A percentile compares a stretch with the other conserved stretches of the same genome.
These are phyloP conservation scores for Sminthurinus aureus DNA, from an alignment of 2,888 invertebrate genomes.

Conservation along the genomic window DNA sequence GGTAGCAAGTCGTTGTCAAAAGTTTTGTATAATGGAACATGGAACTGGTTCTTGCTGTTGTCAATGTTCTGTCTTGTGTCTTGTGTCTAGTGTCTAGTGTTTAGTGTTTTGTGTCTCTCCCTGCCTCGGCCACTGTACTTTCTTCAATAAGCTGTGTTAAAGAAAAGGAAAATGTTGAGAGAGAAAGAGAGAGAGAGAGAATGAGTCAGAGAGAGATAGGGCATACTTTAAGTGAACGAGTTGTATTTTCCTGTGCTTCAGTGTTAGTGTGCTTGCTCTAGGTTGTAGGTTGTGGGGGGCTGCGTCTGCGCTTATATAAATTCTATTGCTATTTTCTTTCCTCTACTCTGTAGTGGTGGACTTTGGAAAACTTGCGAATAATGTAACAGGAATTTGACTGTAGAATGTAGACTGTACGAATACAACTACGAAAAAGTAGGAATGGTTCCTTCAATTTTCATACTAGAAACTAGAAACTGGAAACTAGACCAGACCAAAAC, in stretches of 20 bases:
- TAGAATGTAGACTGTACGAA: too few species aligned
- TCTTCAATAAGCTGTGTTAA: not conserved
- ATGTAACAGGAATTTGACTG: too few species aligned
- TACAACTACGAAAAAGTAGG: not conserved
- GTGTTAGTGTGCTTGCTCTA: not conserved
- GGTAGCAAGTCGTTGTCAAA: too few species aligned
- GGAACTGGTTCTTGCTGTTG: too few species aligned
- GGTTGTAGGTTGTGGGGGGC: not conserved
- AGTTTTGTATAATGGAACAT: too few species aligned
- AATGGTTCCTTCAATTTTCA: too few species aligned
- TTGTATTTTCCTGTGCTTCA: not conserved
- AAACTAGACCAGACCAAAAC: too few species aligned
- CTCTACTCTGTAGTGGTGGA: not conserved
- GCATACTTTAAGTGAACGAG: too few species aligned
- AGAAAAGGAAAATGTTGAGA: not conserved
- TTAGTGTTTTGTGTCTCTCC: not conserved
- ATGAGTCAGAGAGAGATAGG: conserved; percentile 5
- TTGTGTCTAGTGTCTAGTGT: not conserved
- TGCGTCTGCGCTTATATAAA: not conserved
- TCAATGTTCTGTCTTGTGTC: not conserved
- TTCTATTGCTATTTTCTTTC: not conserved
- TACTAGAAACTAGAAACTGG: too few species aligned
- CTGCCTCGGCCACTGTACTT: not conserved
- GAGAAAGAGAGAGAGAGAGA: not conserved
- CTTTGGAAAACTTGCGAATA: conserved; percentile 2